Evolutionary conservation across 23 tunicate species (phyloP).

Genomic region (Trididemnum nubilum): DNA sequence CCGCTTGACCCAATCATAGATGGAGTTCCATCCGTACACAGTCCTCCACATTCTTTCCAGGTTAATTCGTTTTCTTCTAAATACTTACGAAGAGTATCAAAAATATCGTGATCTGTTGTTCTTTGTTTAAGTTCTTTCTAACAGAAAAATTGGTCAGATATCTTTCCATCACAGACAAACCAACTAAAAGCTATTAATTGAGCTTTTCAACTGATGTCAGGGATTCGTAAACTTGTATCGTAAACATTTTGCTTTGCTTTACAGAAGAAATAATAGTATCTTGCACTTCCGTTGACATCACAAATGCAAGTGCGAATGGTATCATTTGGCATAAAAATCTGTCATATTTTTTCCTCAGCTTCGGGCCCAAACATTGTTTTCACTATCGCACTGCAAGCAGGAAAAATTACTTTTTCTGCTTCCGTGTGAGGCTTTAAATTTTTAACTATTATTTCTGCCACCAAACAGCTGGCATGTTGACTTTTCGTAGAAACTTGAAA

Average conservation of each 20-base stretch:
- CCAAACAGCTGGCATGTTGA: too few species aligned
- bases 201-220: slow-evolving; percentile 18
- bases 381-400: too few species aligned
- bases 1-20: slow-evolving; percentile 32
- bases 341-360: too few species aligned
- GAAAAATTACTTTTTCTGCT: too few species aligned
- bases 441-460: too few species aligned
- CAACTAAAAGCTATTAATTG: slow-evolving; percentile 25
- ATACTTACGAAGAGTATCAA: slow-evolving; percentile 22
- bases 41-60: slow-evolving; percentile 34
- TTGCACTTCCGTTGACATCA: slow-evolving; percentile 20
- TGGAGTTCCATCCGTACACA: slow-evolving; percentile 36
- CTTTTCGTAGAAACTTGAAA: too few species aligned
- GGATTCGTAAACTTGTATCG: slow-evolving; percentile 30
- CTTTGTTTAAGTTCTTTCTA: slow-evolving; percentile 28
- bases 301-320: slow-evolving; percentile 28
- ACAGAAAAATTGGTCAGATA: slow-evolving; percentile 31
- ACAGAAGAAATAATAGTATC: slow-evolving; percentile 10
- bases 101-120: slow-evolving; percentile 30
- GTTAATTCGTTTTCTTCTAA: slow-evolving; percentile 37
- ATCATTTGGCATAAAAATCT: slow-evolving; percentile 12
- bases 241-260: too few species aligned
- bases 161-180: slow-evolving; percentile 29
- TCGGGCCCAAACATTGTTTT: too few species aligned
- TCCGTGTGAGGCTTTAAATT: too few species aligned